A percentile compares a stretch with the other conserved stretches of the same genome.
phyloP scores from a whole-genome alignment of 2,113 vertebrate genomes.

The Triplophysa tibetana region DNA sequence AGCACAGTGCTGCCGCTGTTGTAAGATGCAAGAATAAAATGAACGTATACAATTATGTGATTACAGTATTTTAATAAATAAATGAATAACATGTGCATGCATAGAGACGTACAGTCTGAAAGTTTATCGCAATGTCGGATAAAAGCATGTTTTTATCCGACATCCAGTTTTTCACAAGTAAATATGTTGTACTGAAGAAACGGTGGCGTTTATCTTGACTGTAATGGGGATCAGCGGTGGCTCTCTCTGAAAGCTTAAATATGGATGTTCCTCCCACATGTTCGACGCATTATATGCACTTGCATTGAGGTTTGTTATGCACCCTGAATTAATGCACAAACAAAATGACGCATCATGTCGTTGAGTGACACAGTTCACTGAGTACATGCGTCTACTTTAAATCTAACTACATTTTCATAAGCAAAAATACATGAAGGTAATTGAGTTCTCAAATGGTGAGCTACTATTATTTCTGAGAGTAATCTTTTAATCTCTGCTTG shows the following conservation, averaged over 20 bases:
- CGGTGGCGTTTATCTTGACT: background rate
- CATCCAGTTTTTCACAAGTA: background rate
- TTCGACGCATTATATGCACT: background rate
- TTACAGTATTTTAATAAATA: background rate
- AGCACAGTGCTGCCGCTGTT: too few relatives aligned
- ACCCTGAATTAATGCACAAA: background rate
- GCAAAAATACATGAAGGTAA: too few relatives aligned
- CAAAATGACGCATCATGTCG: background rate
- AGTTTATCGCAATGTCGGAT: background rate
- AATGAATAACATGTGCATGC: too few relatives aligned
- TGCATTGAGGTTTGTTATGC: background rate
- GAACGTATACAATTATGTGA: background rate
- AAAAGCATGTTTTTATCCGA: background rate
- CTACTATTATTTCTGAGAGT: too few relatives aligned
- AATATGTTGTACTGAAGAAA: background rate
- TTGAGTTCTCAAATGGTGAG: too few relatives aligned
- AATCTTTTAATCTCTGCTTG: background rate
- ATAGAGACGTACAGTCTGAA: too few relatives aligned
- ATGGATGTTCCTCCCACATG: constrained; percentile 21
- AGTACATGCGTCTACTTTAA: background rate
- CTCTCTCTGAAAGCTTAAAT: constrained; percentile 15
- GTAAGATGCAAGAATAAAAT: too few relatives aligned
- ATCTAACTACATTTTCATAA: too few relatives aligned
- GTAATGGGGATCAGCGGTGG: background rate
- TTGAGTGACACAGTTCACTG: background rate